Conservation (phyloP, 2,113 vertebrate species). For the Sphyrna mokarran region DNA sequence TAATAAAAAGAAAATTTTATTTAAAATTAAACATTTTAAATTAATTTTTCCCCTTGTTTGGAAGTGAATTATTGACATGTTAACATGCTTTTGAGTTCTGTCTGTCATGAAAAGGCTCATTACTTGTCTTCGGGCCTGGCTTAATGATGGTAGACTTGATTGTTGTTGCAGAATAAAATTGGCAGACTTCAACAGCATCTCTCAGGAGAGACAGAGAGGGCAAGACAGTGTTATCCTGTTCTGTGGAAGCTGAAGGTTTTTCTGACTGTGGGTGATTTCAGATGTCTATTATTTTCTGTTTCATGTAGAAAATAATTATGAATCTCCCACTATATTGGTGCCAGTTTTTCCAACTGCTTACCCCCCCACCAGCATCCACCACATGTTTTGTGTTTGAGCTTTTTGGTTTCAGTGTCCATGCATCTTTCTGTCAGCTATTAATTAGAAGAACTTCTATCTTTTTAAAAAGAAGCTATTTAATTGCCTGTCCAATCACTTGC, state of each 20-base stretch:
- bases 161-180: neutral
- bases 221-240: neutral
- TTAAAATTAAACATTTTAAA: neutral
- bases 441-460: neutral
- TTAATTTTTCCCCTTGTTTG: neutral
- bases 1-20: too few species aligned
- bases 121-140: neutral
- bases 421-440: neutral
- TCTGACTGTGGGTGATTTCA: slow-evolving; percentile 12
- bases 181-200: neutral
- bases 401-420: neutral
- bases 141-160: neutral
- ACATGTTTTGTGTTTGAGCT: neutral
- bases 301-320: neutral
- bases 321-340: neutral
- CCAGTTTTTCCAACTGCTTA: neutral
- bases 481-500: neutral
- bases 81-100: neutral
- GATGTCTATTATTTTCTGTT: slow-evolving; percentile 1
- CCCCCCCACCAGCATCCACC: too few species aligned
- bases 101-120: neutral
- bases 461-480: neutral
- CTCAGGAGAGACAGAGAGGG: neutral
- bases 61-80: neutral
- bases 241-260: neutral